A percentile compares a stretch with the other conserved stretches of the same genome.
Evolutionary conservation across 2,113 vertebrate species (phyloP).

Genomic region (Trogon surrucura): DNA sequence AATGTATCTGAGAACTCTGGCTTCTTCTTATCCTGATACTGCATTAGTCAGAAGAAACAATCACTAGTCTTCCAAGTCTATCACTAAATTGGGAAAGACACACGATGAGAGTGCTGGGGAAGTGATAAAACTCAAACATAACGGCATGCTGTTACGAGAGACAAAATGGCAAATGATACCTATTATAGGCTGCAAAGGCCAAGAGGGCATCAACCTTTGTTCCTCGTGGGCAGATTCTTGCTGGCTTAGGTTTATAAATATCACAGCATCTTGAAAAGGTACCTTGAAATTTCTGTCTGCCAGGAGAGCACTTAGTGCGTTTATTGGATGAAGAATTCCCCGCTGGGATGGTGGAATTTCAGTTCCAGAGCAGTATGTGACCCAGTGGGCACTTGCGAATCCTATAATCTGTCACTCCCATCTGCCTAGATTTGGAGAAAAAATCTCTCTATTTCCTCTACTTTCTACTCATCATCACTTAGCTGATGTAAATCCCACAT

Average conservation of each 20-base stretch:
- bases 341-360: background rate
- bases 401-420: background rate
- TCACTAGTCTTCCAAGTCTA: background rate
- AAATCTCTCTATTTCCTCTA: background rate
- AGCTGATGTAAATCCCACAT: background rate
- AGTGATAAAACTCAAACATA: background rate
- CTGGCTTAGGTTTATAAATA: background rate
- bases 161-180: background rate
- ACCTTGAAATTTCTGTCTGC: background rate
- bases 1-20: background rate
- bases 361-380: background rate
- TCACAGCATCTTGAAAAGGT: background rate
- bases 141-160: rapidly evolving
- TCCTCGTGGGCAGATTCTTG: background rate
- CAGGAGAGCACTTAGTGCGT: background rate
- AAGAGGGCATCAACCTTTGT: background rate
- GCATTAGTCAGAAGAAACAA: constrained; percentile 5
- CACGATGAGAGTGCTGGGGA: background rate
- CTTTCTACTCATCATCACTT: background rate
- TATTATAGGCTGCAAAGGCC: background rate
- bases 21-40: background rate
- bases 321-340: background rate
- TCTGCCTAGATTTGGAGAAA: background rate
- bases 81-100: background rate
- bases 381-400: background rate